A percentile compares a stretch with the other conserved stretches of the same genome.
These are phyloP conservation scores for Lampris megalopsis DNA, from an alignment of 2,113 vertebrate species.

Conservation along the genomic window DNA sequence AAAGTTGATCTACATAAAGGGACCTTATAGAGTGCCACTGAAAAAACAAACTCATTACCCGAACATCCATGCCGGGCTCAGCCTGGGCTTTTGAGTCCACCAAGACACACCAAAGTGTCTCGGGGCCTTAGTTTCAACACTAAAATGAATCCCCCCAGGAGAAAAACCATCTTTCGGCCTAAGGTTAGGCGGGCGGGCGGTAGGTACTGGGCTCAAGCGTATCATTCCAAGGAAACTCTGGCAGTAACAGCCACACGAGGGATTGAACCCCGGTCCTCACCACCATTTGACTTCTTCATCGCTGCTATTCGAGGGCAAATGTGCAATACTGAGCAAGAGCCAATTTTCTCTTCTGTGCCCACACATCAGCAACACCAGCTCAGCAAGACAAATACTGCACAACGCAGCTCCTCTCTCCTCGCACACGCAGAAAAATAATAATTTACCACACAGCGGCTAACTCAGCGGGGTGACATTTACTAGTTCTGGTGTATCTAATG, in stretches of 20 bases:
- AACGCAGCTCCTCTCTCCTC: background rate
- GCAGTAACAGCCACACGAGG: too few species aligned
- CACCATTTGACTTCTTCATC: slow-evolving; percentile 26
- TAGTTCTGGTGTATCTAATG: background rate
- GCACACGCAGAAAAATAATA: background rate
- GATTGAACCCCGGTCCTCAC: background rate
- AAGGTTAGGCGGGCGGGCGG: too few species aligned
- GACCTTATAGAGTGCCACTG: too few species aligned
- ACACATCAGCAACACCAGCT: slow-evolving; percentile 4
- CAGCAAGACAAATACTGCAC: background rate
- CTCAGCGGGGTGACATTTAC: background rate
- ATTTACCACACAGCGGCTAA: slow-evolving; percentile 3
- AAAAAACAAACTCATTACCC: background rate
- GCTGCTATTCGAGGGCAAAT: slow-evolving; percentile 20
- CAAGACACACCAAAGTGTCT: slow-evolving; percentile 11
- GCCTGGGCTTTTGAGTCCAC: background rate
- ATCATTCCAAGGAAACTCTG: too few species aligned
- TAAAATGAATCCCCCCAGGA: too few species aligned
- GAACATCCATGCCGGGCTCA: slow-evolving; percentile 4
- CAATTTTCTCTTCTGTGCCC: background rate
- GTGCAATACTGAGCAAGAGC: background rate
- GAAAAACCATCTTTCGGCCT: too few species aligned
- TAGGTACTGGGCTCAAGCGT: too few species aligned
- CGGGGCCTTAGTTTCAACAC: slow-evolving; percentile 10
- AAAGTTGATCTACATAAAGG: too few species aligned